Conservation (phyloP, 2,797 vertebrate species). For the Nyctalus aviator region DNA sequence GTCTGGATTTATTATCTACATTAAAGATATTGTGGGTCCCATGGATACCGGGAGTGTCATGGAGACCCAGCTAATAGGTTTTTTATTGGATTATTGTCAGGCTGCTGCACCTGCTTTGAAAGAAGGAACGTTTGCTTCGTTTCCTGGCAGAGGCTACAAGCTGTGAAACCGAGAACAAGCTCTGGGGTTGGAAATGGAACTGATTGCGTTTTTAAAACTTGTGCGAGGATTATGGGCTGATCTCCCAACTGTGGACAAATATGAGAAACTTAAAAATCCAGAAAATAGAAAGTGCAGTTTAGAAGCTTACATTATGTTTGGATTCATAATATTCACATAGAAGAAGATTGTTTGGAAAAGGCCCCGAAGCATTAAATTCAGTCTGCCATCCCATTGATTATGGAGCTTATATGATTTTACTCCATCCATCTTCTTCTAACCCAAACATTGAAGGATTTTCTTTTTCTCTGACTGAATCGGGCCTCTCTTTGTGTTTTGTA, state of each 20-base stretch:
- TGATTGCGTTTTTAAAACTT: constrained; percentile 75
- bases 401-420: not conserved
- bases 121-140: constrained; percentile 73
- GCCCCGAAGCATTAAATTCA: not conserved
- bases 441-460: not conserved
- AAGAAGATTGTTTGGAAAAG: constrained; percentile 30
- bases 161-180: constrained; percentile 75
- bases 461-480: not conserved
- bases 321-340: constrained; percentile 32
- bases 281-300: constrained; percentile 55
- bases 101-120: constrained; percentile 87
- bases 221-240: constrained; percentile 51
- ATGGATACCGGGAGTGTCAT: constrained; percentile 87
- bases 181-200: constrained; percentile 69
- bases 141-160: constrained; percentile 80
- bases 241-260: constrained; percentile 60
- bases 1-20: constrained; percentile 88
- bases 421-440: not conserved
- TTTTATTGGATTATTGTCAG: constrained; percentile 88
- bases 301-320: not conserved
- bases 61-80: constrained; percentile 87
- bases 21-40: constrained; percentile 89
- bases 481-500: not conserved
- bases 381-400: not conserved
- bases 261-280: constrained; percentile 61